phyloP scores from a whole-genome alignment of 2,888 invertebrate species.

The Eupeodes luniger region DNA sequence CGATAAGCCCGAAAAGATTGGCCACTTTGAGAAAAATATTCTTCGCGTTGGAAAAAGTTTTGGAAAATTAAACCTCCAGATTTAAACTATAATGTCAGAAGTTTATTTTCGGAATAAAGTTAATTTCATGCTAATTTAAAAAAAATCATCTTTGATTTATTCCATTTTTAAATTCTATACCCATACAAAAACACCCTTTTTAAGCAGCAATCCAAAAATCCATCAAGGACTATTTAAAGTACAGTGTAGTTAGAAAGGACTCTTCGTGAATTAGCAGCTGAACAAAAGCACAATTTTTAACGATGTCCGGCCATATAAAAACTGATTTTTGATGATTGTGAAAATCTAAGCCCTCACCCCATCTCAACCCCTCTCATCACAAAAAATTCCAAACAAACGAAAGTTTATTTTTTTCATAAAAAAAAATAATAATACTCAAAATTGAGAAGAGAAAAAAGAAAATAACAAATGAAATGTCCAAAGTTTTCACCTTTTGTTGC shows the following conservation, averaged over 20 bases:
- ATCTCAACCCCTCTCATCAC: background rate
- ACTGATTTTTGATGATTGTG: slow-evolving; percentile 32
- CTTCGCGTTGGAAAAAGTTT: no score
- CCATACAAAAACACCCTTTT: background rate
- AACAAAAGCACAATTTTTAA: slow-evolving; percentile 67
- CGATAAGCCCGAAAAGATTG: no score
- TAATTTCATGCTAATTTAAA: no score
- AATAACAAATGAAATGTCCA: slow-evolving; percentile 33
- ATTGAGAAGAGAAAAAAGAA: background rate
- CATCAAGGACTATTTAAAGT: slow-evolving; percentile 58
- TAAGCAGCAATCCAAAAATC: background rate
- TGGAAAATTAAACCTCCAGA: no score
- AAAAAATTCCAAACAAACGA: slow-evolving; percentile 36
- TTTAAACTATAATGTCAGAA: no score
- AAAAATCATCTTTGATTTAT: no score
- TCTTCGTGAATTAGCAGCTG: slow-evolving; percentile 48
- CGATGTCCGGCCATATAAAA: slow-evolving; percentile 33
- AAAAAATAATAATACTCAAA: slow-evolving; percentile 5
- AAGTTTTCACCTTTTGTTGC: slow-evolving; percentile 70
- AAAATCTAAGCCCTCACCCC: background rate
- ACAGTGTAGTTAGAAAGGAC: slow-evolving; percentile 23
- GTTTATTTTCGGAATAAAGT: no score
- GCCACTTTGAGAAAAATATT: no score
- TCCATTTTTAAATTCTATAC: no score
- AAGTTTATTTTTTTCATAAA: slow-evolving; percentile 24